Base-by-base conservation (phyloP, 2,888 invertebrate genomes). In the Lasioglossum villosulum region DNA sequence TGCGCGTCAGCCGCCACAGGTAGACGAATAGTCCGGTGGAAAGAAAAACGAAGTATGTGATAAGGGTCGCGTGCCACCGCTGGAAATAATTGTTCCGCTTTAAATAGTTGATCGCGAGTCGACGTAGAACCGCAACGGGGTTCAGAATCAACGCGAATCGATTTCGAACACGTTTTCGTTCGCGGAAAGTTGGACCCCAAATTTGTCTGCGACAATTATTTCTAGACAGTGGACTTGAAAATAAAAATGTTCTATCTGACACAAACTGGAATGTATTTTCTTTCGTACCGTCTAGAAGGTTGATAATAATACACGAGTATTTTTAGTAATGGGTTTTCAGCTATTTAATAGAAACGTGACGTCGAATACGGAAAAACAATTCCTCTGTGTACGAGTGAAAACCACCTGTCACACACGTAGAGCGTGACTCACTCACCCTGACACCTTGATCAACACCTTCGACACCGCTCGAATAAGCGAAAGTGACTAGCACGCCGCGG, bases 401-500 rank as follows among this genome's bases (percentile, higher is more conserved):
- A 86, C 80, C 86, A 77, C 45, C 80, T 77, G 84, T 83, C 88
- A 56, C 72, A 30, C 68, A n/a, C 70, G 75, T 27, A 86, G 48
- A 88, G 48, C 80, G 72, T 86, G 82, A 86, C 80, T 86, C 77
- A 86, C 78, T 78, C 71, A 45, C 78, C 73, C 79, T 80, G 89
- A 88, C 83, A 84, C 86, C 83, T 83, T 83, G 84, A 73, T 86
- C 89, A 52, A 86, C 88, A 78, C 81, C 86, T 78, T 82, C 59
- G 78, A 72, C 42, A 52, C 52, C 77, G 56, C 30, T 84, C 75
- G 80, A 81, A 82, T 83, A 86, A 80, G 88, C 88, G 88, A 88
- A 88, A 88, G 88, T 82, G 83, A 78, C 86, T 80, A 75, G 80
- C 70, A 73, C 71, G 52, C 59, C 27, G 75, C 30, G 56, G 78